phyloP scores from a whole-genome alignment of 2,113 vertebrate genomes.

The Isurus oxyrinchus region DNA sequence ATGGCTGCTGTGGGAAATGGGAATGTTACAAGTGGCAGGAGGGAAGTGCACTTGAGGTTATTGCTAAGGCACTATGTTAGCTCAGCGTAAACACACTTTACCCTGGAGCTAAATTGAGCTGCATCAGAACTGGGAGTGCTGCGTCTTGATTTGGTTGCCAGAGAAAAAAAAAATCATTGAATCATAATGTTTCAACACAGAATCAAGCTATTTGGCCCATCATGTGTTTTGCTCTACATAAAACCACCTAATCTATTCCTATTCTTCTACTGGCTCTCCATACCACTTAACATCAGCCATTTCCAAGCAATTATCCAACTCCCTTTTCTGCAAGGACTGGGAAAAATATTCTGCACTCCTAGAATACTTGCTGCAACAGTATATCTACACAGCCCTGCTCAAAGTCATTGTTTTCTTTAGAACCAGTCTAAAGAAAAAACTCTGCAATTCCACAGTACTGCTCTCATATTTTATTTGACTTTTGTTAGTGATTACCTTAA shows the following conservation, averaged over 20 bases:
- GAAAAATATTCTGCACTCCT: not conserved
- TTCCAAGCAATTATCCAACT: not conserved
- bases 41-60: not conserved
- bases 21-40: not conserved
- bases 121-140: not conserved
- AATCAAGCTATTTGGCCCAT: not conserved
- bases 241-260: not conserved
- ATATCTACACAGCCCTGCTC: not conserved
- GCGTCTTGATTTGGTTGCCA: not conserved
- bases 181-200: not conserved
- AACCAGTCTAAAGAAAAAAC: not conserved
- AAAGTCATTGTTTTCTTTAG: not conserved
- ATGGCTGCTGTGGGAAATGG: conserved; percentile 1
- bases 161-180: not conserved
- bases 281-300: not conserved
- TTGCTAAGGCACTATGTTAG: not conserved
- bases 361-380: not conserved
- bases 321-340: not conserved
- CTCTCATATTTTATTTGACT: not conserved
- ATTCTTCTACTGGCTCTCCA: not conserved
- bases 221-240: not conserved
- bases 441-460: not conserved
- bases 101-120: not conserved
- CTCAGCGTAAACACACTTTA: not conserved
- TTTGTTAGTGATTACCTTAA: not conserved